Base-by-base conservation (phyloP, 2,113 vertebrate species). In the Eupsittula cactorum region DNA sequence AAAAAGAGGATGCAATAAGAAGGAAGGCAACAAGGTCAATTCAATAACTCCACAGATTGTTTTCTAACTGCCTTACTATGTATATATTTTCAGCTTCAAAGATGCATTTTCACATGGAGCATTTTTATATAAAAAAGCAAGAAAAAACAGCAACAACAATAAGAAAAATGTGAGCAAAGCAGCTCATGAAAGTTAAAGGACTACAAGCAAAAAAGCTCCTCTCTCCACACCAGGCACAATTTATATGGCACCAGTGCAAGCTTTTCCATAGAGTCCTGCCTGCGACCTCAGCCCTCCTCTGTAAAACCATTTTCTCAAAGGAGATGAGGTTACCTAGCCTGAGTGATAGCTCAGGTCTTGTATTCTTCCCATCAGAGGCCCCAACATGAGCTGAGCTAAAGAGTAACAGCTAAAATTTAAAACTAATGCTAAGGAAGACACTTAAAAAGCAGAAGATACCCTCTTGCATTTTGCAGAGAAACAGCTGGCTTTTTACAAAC, bases 1-100 rank as follows among this genome's bases (percentile, higher is more conserved):
- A 81, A 76, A 84, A 91, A 70, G 37, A 87, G 28, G 33, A 91
- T 52, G 39, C 39, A 95, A 57, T 44, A 57, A 91, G 64, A 95
- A 75, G 53, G 44, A 86, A 93, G 63, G 81, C 57, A 90, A 82
- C 71, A 93, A 95, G 93, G 95, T 96, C 94, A 92, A 64, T 82
- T 95, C 93, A 95, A 92, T 75, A 93, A 90, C 94, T 93, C 44
- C 37, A 81, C 39, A 76, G 57, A 90, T 17, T 90, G 82, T 88
- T 84, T 90, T 77, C 69, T 82, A 78, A 39, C 63, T 86, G 63
- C 27, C 27, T 67, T 86, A 39, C 60, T 91, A 84, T 93, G 82
- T 86, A 84, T 94, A n/a, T 64, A 65, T 75, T 83, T 95, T 90
- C 35, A 73, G 27, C n/a, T 83, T 74, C 69, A 76, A 57, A 60